These are phyloP conservation scores for Pantala flavescens DNA, from an alignment of 1,140 invertebrate species.

Conservation along the genomic window DNA sequence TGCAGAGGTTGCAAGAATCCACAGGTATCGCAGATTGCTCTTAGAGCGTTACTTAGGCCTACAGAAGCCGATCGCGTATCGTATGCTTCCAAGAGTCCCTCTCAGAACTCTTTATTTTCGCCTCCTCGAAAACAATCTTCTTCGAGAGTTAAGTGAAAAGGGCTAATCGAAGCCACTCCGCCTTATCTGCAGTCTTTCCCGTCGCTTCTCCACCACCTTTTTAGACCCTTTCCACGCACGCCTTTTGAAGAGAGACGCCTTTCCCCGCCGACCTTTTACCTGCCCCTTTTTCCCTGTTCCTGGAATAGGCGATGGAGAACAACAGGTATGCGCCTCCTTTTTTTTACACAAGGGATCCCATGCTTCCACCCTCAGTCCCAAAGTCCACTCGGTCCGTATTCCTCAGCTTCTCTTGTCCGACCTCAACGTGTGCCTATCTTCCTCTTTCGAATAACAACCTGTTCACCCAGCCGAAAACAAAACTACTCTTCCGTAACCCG, in stretches of 20 bases:
- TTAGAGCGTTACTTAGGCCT: no score
- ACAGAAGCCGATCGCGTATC: no score
- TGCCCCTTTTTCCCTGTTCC: background rate
- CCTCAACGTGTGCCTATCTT: background rate
- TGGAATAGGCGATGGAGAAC: background rate
- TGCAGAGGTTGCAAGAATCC: no score
- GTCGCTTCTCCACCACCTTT: background rate
- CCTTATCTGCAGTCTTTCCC: background rate
- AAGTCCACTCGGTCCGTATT: background rate
- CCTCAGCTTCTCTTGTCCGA: background rate
- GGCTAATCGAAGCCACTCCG: background rate
- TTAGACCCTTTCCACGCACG: background rate
- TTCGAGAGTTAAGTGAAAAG: background rate
- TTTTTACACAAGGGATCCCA: background rate
- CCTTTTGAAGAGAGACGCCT: background rate
- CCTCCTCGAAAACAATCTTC: background rate
- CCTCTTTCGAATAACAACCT: background rate
- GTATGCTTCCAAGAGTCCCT: no score
- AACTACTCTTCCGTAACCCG: background rate
- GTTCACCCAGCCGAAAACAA: background rate
- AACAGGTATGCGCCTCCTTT: background rate
- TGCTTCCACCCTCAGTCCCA: background rate
- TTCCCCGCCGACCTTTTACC: background rate
- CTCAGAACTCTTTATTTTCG: no score
- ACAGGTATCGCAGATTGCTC: no score